Evolutionary conservation across 2,113 vertebrate species (phyloP).

Genomic region (Mormyrus iriodes): DNA sequence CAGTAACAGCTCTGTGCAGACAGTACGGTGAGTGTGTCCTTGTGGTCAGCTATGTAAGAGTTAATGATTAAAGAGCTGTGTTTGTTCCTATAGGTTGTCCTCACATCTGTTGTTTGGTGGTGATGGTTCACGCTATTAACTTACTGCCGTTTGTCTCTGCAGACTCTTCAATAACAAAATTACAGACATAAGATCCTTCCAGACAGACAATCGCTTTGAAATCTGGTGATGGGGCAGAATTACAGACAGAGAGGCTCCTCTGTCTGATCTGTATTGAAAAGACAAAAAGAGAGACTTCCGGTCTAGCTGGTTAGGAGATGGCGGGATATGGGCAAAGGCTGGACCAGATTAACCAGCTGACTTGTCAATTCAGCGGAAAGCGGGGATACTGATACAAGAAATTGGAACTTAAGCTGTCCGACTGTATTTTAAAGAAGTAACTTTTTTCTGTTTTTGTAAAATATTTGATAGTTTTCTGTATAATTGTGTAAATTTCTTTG

Average conservation of each 20-base stretch:
- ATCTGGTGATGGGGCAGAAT: background rate
- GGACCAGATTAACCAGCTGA: too few relatives aligned
- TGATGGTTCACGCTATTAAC: background rate
- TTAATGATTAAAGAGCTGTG: background rate
- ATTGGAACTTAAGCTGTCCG: too few relatives aligned
- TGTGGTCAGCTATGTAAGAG: background rate
- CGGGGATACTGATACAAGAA: too few relatives aligned
- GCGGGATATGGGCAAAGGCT: too few relatives aligned
- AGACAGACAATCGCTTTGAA: background rate
- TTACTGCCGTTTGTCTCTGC: background rate
- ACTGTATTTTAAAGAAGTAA: too few relatives aligned
- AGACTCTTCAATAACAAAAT: slow-evolving; percentile 5
- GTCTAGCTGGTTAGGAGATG: too few relatives aligned
- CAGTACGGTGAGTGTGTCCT: slow-evolving; percentile 29
- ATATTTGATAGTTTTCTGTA: too few relatives aligned
- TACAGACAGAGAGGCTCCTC: background rate
- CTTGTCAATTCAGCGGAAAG: too few relatives aligned
- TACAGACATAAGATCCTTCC: background rate
- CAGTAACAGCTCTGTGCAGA: slow-evolving; percentile 12
- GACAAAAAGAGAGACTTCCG: too few relatives aligned
- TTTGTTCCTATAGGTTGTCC: background rate
- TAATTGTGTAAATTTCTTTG: too few relatives aligned
- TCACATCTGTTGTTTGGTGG: background rate
- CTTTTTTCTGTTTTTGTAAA: too few relatives aligned
- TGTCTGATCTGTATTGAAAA: too few relatives aligned